Evolutionary conservation across 2,888 invertebrate species (phyloP).

Genomic region (Podabrus alpinus): DNA sequence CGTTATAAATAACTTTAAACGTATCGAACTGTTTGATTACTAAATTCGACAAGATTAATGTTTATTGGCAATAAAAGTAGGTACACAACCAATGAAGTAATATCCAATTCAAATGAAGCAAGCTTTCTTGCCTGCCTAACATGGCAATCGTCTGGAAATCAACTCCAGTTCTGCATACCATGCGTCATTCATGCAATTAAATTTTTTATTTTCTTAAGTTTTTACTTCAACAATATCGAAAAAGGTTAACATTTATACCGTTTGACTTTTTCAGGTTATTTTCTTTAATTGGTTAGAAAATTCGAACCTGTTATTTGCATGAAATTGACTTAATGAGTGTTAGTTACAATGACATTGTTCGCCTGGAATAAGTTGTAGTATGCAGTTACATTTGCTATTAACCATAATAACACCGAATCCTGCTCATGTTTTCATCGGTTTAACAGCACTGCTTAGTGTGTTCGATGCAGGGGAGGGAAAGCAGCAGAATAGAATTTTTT

Average conservation of each 20-base stretch:
- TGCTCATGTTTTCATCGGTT: not conserved
- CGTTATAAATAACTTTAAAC: not conserved
- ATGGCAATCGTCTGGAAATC: slow-evolving; percentile 16
- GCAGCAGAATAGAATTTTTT: too few relatives aligned
- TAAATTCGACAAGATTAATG: slow-evolving; percentile 9
- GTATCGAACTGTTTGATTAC: not conserved
- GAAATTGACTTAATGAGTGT: not conserved
- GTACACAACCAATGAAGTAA: slow-evolving; percentile 17
- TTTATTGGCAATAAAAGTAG: slow-evolving; percentile 2
- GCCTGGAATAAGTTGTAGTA: not conserved
- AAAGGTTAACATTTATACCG: not conserved
- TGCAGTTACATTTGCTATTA: not conserved
- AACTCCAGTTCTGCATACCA: slow-evolving; percentile 4
- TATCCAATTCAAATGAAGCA: slow-evolving; percentile 34
- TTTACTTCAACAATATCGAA: not conserved
- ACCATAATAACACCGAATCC: not conserved
- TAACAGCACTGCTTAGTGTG: not conserved
- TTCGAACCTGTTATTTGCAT: not conserved
- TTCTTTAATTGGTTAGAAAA: not conserved
- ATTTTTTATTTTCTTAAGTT: not conserved
- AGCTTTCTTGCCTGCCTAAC: slow-evolving; percentile 4
- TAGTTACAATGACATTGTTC: not conserved
- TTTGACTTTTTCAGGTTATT: not conserved
- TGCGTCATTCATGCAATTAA: not conserved
- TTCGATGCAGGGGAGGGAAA: too few relatives aligned